These are phyloP conservation scores for Drosophila sp. DNA, from an alignment of 1,140 invertebrate genomes.

Conservation along the genomic window DNA sequence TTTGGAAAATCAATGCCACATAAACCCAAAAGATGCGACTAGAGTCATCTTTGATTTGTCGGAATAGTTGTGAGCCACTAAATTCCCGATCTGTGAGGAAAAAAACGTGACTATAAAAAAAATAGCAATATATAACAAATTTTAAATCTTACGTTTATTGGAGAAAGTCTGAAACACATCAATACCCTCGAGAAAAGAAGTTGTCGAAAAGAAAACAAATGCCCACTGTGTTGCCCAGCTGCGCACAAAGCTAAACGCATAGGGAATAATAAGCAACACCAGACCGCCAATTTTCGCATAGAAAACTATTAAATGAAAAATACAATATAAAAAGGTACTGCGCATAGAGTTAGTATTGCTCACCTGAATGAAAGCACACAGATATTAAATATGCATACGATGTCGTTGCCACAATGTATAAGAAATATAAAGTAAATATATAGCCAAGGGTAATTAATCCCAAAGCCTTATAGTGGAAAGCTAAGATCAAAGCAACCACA, in stretches of 20 bases:
- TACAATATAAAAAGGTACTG: background rate
- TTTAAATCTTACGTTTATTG: constrained; percentile 65
- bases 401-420: constrained; percentile 70
- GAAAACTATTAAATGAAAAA: constrained; percentile 56
- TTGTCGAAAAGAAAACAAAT: constrained; percentile 58
- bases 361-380: constrained; percentile 79
- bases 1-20: constrained; percentile 55
- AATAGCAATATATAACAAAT: background rate
- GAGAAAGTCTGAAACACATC: constrained; percentile 71
- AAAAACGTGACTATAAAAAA: too few species aligned
- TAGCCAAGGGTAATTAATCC: constrained; percentile 35
- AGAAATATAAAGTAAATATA: constrained; percentile 59
- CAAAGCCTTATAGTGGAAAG: constrained; percentile 46
- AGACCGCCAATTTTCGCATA: constrained; percentile 79
- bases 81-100: constrained; percentile 57
- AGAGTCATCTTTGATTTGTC: constrained; percentile 62
- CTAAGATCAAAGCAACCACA: constrained; percentile 37
- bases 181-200: constrained; percentile 66
- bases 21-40: constrained; percentile 63
- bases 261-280: constrained; percentile 68
- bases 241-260: constrained; percentile 61
- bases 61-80: constrained; percentile 40
- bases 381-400: constrained; percentile 78
- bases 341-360: background rate
- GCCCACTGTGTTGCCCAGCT: constrained; percentile 50